Conservation (phyloP, 2,113 vertebrate species). For the Pleuronectes platessa region DNA sequence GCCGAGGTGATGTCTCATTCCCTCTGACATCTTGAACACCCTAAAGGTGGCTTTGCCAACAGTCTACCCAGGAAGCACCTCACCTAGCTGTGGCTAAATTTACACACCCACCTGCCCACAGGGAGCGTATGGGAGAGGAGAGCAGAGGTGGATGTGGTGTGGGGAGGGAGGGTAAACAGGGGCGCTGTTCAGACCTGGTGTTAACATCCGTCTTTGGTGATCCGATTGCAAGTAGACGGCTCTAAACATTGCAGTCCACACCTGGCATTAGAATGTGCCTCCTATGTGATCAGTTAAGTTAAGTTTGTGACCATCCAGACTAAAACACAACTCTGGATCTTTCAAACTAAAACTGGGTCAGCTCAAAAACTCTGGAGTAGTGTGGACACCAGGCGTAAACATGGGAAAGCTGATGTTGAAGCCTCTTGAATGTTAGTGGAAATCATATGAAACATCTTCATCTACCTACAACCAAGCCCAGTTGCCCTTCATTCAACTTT, state of each 20-base stretch:
- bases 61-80: conserved; percentile 79
- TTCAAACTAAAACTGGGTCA: too few relatives aligned
- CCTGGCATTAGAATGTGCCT: background rate
- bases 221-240: background rate
- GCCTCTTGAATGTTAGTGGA: too few relatives aligned
- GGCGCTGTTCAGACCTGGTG: background rate
- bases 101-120: conserved; percentile 81
- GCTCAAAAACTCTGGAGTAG: background rate
- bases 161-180: conserved; percentile 41
- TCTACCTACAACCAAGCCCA: background rate
- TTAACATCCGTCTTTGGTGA: background rate
- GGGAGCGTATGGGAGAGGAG: conserved; percentile 60
- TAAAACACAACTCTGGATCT: background rate
- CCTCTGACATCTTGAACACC: conserved; percentile 78
- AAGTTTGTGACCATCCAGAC: background rate
- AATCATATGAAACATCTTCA: background rate
- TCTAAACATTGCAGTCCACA: background rate
- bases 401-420: too few relatives aligned
- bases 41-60: conserved; percentile 79
- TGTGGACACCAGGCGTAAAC: too few relatives aligned
- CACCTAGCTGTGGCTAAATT: conserved; percentile 80
- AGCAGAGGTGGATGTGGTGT: conserved; percentile 42
- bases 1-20: conserved; percentile 79
- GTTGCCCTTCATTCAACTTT: background rate
- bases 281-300: background rate